Base-by-base conservation (phyloP, 1,140 invertebrate genomes). In the Zophobas atratus region DNA sequence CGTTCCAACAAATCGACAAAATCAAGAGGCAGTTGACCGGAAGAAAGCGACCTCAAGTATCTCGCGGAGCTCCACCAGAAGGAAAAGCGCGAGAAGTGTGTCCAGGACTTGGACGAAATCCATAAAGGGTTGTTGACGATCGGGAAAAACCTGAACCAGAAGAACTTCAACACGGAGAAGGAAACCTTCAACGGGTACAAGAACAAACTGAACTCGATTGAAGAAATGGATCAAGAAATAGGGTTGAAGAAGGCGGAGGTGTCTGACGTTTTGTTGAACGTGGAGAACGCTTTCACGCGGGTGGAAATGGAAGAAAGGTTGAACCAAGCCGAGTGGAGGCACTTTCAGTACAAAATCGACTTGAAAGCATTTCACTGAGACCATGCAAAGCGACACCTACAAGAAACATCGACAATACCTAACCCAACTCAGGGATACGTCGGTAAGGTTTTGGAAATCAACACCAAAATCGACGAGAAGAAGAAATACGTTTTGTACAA, bases 81-180 rank as follows among this genome's bases (percentile, higher is more conserved):
- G 34, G 77, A 80, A 39, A 41, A 70, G 36, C 55, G 56, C 38
- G 36, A 74, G 39, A 72, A 73, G 43, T 43, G 72, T 1, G 34
- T 82, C 38, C 49, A 49, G 3, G 79, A 82, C 6, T 60, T 82
- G n/a, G 70, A 51, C 8, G 76, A 81, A 6, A 80, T 81, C 6
- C 71, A 79, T 63, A 77, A 74, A 8, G 74, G 6, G 34, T 75
- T 71, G 36, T 60, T 46, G 6, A 35, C 43, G 4, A 73, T 53
- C 1, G n/a, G 39, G 38, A 34, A 35, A 2, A 73, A 76, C 49
- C 49, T 67, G 1, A 43, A 41, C 1, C n/a, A n/a, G 20, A 6
- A 43, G 20, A 67, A 67, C 43, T 46, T 43, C 39, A 33, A 67
- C 6, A 43, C 33, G n/a, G 60, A 67, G 39, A 67, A 67, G 39